Evolutionary conservation across 1,140 invertebrate genomes (phyloP), one percentile per base, ranked within the genome.

Genomic region (Alviniconcha marisindica): DNA sequence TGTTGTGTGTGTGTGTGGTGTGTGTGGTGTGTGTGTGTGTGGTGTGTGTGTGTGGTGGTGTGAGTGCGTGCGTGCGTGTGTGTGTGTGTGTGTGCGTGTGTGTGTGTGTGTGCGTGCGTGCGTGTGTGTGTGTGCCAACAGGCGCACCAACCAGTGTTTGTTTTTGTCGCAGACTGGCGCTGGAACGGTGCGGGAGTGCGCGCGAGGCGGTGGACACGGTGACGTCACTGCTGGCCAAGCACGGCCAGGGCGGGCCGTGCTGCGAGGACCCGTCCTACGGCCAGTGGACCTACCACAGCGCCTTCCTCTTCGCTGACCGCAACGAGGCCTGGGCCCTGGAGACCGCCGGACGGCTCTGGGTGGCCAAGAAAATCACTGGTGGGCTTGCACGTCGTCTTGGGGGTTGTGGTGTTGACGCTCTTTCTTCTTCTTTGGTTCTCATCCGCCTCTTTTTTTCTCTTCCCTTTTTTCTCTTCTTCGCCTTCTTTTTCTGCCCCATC

Each of bases 311-410:
- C 14, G 88, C 83, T 76, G 91, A 92, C 76, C 73, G 85, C 38
- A 79, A 48, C 24, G 91, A 92, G 82, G 91, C 91, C 3, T 92
- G 91, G 91, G 88, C 91, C 2, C 76, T 92, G 36, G 91, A 92
- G 81, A 91, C 90, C 48, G 89, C 87, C 14, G 88, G 89, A 0
- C 83, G 74, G 48, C 84, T 95, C 44, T 97, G 96, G 96, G 96
- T 95, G 1, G 96, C 96, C 48, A 95, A 96, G 90, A 94, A 95
- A 92, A 90, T 97, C 31, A 94, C 93, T 83, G 93, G 95, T 95
- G 93, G 89, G 87, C 56, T 21, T 51, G 48, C n/a, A n/a, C n/a
- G n/a, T n/a, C n/a, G n/a, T n/a, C n/a, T n/a, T n/a, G n/a, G n/a
- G n/a, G n/a, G n/a, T n/a, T n/a, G n/a, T n/a, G n/a, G n/a, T n/a